phyloP scores from a whole-genome alignment of 2,888 invertebrate species.

The Anticlea derivata region DNA sequence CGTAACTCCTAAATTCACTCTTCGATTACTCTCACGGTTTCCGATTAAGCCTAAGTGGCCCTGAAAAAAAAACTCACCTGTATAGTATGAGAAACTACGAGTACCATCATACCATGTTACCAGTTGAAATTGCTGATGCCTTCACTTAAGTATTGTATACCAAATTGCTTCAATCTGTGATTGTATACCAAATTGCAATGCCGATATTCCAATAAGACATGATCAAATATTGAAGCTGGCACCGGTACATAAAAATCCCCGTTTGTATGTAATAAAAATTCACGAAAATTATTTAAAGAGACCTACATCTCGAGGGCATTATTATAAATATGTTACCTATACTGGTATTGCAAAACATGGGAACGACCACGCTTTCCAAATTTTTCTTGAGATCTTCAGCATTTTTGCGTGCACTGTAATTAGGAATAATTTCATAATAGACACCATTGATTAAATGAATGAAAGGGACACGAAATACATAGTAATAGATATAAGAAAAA shows the following conservation, averaged over 20 bases:
- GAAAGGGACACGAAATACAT: slow-evolving; percentile 49
- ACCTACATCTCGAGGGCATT: slow-evolving; percentile 81
- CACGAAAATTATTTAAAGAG: slow-evolving; percentile 46
- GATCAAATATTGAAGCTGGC: slow-evolving; percentile 1
- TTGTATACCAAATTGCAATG: not conserved
- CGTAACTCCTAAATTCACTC: too few species aligned
- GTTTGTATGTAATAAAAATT: slow-evolving; percentile 15
- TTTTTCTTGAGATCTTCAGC: slow-evolving; percentile 96
- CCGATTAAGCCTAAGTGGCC: too few species aligned
- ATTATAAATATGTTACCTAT: slow-evolving; percentile 86
- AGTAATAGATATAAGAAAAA: slow-evolving; percentile 19
- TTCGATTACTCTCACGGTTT: too few species aligned
- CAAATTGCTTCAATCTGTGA: not conserved
- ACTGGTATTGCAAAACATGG: slow-evolving; percentile 98
- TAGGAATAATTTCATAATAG: slow-evolving; percentile 83
- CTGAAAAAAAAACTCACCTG: too few species aligned
- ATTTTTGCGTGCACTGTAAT: slow-evolving; percentile 96
- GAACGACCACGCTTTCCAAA: slow-evolving; percentile 97
- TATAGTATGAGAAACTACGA: too few species aligned
- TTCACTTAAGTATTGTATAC: not conserved
- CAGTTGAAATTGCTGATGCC: not conserved
- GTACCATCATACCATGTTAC: too few species aligned
- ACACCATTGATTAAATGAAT: slow-evolving; percentile 64
- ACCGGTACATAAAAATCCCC: slow-evolving; percentile 8
- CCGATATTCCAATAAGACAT: too few species aligned